A percentile compares a stretch with the other conserved stretches of the same genome.
These are phyloP conservation scores for Drosophila niveifrons DNA, from an alignment of 2,888 invertebrate species.

Conservation along the genomic window DNA sequence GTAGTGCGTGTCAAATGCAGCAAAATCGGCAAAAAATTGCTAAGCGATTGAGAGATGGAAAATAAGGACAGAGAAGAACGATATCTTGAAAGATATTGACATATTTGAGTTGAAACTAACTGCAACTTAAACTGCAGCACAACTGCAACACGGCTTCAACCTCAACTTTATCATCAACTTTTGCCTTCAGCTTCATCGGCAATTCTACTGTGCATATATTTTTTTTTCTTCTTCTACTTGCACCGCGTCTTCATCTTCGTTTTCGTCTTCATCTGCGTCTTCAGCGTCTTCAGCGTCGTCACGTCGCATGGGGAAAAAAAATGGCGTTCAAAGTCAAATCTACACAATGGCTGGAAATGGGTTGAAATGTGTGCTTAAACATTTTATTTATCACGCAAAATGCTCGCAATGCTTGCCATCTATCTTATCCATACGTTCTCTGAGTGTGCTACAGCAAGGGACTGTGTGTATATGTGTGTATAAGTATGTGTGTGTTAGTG, in stretches of 20 bases:
- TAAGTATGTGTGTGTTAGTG: slow-evolving; percentile 20
- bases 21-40: slow-evolving; percentile 67
- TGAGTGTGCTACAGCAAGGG: slow-evolving; percentile 1
- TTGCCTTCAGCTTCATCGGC: neutral
- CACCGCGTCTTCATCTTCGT: slow-evolving; percentile 22
- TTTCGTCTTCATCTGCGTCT: slow-evolving; percentile 39
- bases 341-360: slow-evolving; percentile 64
- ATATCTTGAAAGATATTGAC: slow-evolving; percentile 21
- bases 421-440: slow-evolving; percentile 44
- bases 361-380: slow-evolving; percentile 78
- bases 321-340: slow-evolving; percentile 75
- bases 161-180: slow-evolving; percentile 23
- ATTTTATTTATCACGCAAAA: slow-evolving; percentile 81
- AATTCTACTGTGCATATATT: neutral
- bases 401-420: slow-evolving; percentile 56
- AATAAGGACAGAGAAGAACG: slow-evolving; percentile 33
- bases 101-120: slow-evolving; percentile 25
- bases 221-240: slow-evolving; percentile 36
- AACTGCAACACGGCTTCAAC: slow-evolving; percentile 26
- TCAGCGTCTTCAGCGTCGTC: slow-evolving; percentile 39
- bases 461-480: slow-evolving; percentile 5
- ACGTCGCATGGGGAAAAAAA: slow-evolving; percentile 53
- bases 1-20: slow-evolving; percentile 72
- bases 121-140: slow-evolving; percentile 35
- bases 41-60: slow-evolving; percentile 51